Evolutionary conservation across 2,888 invertebrate genomes (phyloP), one percentile per base, ranked within the genome.

Genomic region (Osmoderma eremita): DNA sequence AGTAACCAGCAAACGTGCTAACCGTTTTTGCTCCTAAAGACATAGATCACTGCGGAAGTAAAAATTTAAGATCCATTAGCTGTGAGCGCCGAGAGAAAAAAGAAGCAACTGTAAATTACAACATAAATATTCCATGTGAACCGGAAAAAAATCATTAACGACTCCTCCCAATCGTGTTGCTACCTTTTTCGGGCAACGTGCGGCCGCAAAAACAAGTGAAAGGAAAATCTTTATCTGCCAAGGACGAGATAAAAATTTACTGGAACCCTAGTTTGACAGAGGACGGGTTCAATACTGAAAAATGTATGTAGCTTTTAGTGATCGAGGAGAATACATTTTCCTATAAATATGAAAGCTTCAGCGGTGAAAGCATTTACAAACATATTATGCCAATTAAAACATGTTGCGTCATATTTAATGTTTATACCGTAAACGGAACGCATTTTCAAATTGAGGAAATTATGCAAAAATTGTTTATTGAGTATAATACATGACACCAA

Each of bases 21-120:
- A n/a, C 30, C n/a, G 17, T 58, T 58, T 58, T 58, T 58, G 20
- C 22, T 42, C 24, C 58, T 45, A 45, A 42, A 42, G 42, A 15
- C 22, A 56, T 42, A 56, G 41, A 56, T 61, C 58, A 45, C 58
- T 18, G 45, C 45, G 58, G 45, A 61, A 61, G 45, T 61, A 61
- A 61, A 61, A 61, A 61, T 61, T 61, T 61, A 61, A 61, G 58
- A 48, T 61, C 58, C 45, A 61, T 61, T 61, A 61, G 58, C 45
- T 61, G 58, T 61, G 45, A 61, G 45, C 58, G 45, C 30, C 58
- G 17, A 36, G 58, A 45, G 30, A 30, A 45, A 61, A 61, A 61
- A 61, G 30, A 61, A 48, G 45, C 58, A 61, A 61, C 58, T 48
- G 45, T 61, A 61, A 45, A 61, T 61, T 61, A 45, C 58, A n/a